Evolutionary conservation across 2,888 invertebrate genomes (phyloP).

Genomic region (Plebejus anna): DNA sequence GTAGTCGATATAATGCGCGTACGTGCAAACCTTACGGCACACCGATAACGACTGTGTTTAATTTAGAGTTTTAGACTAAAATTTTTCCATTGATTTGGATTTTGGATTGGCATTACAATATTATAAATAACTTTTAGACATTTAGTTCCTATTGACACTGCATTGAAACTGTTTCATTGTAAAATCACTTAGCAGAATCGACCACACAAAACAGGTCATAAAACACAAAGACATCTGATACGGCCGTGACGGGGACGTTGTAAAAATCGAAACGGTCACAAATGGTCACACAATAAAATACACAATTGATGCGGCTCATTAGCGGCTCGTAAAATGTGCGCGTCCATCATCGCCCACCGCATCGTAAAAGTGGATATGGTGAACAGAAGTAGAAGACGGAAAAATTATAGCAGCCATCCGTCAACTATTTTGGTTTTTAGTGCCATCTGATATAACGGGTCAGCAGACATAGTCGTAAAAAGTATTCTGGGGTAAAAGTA

Average conservation of each 20-base stretch:
- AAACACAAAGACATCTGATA: not conserved
- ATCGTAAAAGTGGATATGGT: not conserved
- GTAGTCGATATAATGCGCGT: no score
- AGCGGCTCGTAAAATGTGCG: conserved; percentile 11
- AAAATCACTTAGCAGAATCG: no score
- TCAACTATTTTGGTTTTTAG: conserved; percentile 15
- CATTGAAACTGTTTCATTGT: no score
- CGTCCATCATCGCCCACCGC: conserved; percentile 14
- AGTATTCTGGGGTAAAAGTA: not conserved
- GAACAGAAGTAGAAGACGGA: not conserved
- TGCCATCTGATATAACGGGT: conserved; percentile 4
- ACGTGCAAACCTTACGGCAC: no score
- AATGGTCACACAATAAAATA: conserved; percentile 21
- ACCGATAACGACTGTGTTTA: no score
- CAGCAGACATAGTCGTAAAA: not conserved
- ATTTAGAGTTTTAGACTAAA: no score
- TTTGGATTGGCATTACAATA: no score
- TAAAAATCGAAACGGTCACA: not conserved
- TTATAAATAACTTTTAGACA: no score
- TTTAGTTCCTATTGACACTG: no score
- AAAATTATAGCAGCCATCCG: not conserved
- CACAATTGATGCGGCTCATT: conserved; percentile 15
- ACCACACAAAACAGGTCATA: not conserved
- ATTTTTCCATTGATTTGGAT: no score
- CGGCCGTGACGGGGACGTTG: not conserved